These are phyloP conservation scores for Ladona fulva DNA, from an alignment of 1,140 invertebrate genomes.

Conservation along the genomic window DNA sequence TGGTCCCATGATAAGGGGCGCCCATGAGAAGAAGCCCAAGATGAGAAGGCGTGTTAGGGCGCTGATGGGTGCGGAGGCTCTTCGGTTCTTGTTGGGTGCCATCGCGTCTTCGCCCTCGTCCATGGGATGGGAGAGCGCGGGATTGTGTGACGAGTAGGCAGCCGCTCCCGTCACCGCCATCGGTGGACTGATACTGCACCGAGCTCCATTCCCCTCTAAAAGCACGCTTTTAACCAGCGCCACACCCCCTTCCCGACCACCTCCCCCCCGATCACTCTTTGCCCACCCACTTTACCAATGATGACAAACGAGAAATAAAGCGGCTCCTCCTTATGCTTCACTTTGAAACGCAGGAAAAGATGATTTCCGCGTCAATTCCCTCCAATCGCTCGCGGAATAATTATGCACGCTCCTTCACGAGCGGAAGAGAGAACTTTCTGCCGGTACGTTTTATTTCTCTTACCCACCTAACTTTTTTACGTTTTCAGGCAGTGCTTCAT, in stretches of 20 bases:
- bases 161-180: conserved; percentile 3
- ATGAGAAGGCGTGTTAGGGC: not conserved
- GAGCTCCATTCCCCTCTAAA: conserved; percentile 2
- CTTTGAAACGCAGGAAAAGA: too few relatives aligned
- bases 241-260: not conserved
- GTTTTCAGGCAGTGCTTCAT: too few relatives aligned
- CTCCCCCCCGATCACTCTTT: not conserved
- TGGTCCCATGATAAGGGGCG: conserved; percentile 1
- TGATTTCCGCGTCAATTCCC: too few relatives aligned
- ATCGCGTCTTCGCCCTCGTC: not conserved
- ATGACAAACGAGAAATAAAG: too few relatives aligned
- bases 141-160: not conserved
- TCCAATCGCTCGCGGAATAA: too few relatives aligned
- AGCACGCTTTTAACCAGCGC: not conserved
- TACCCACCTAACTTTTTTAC: too few relatives aligned
- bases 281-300: too few relatives aligned
- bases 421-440: too few relatives aligned
- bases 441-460: too few relatives aligned
- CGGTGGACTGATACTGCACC: conserved; percentile 1
- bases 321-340: too few relatives aligned
- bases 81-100: not conserved
- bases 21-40: not conserved
- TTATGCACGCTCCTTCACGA: too few relatives aligned
- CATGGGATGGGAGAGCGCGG: not conserved
- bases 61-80: not conserved